phyloP scores from a whole-genome alignment of 1,140 invertebrate genomes.

The Lethocerus indicus region DNA sequence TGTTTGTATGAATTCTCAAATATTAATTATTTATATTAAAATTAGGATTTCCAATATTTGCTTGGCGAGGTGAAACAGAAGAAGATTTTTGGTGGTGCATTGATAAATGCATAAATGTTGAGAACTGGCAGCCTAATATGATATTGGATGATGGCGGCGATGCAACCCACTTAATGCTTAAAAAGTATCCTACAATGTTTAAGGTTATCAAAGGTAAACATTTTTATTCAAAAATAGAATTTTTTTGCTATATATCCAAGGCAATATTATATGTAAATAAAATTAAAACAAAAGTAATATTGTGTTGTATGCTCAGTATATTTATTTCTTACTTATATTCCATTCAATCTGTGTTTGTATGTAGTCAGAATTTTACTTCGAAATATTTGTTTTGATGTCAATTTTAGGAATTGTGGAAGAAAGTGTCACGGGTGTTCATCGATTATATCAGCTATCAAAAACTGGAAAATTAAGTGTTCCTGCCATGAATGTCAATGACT shows the following conservation, averaged over 20 bases:
- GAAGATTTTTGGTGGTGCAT: slow-evolving; percentile 99
- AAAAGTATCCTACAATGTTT: slow-evolving; percentile 90
- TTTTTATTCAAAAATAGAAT: slow-evolving; percentile 4
- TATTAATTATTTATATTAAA: too few relatives aligned
- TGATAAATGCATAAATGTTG: slow-evolving; percentile 79
- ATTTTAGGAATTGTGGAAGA: slow-evolving; percentile 90
- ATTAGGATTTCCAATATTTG: slow-evolving; percentile 68
- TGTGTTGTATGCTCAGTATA: too few relatives aligned
- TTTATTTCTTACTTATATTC: too few relatives aligned
- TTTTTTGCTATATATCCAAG: too few relatives aligned
- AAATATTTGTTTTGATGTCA: neutral
- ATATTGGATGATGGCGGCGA: slow-evolving; percentile 96
- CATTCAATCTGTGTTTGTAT: too few relatives aligned
- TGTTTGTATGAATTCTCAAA: too few relatives aligned
- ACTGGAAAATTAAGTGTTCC: slow-evolving; percentile 88
- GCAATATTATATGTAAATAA: too few relatives aligned
- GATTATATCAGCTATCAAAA: slow-evolving; percentile 90
- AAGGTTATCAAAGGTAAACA: slow-evolving; percentile 77
- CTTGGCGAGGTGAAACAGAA: slow-evolving; percentile 90
- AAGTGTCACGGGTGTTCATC: slow-evolving; percentile 92
- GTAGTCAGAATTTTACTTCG: neutral
- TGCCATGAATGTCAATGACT: slow-evolving; percentile 98
- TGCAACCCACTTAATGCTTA: slow-evolving; percentile 90
- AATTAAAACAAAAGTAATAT: too few relatives aligned
- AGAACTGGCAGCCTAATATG: slow-evolving; percentile 97